Base-by-base conservation (phyloP, 1,140 invertebrate species). In the Papilio aristodemus region DNA sequence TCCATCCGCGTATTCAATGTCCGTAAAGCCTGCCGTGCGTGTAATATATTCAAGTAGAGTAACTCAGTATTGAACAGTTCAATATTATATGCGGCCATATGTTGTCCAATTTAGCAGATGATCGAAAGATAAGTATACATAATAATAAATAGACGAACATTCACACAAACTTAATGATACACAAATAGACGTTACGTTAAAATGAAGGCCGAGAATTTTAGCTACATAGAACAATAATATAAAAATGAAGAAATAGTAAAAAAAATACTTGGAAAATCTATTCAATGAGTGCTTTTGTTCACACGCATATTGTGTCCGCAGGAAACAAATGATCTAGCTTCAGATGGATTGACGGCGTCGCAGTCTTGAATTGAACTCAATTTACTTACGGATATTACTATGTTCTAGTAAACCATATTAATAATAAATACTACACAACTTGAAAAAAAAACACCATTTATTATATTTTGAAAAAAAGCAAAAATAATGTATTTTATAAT, bases 341-440 rank as follows among this genome's bases (percentile, higher is more conserved):
- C 14, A 46, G 43, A 46, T 10, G 46, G 46, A 50, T 50, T 22
- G 46, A 50, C 46, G 10, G 9, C 46, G 19, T 50, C 17, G 46
- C 46, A 11, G 46, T 50, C 10, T 19, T 50, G 17, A 50, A 50
- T 50, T 14, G 46, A 50, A 50, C 19, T 50, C 46, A 17, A 50
- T 50, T 50, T 50, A 50, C 46, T 50, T 50, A 25, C 46, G 43
- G 43, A 46, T 46, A 46, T 46, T 46, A 46, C 43, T 46, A 17
- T 7, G 14, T 19, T 14, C 19, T 17, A 19, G 17, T 46, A 17
- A 46, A 19, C 19, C 13, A 46, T 3, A 17, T 46, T 41, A 19
- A 46, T 17, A 46, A 7, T 46, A 19, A 19, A 10, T 46, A n/a
- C n/a, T n/a, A n/a, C n/a, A n/a, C n/a, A n/a, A n/a, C n/a, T n/a